Base-by-base conservation (phyloP, 2,113 vertebrate genomes). In the Helogale parvula region DNA sequence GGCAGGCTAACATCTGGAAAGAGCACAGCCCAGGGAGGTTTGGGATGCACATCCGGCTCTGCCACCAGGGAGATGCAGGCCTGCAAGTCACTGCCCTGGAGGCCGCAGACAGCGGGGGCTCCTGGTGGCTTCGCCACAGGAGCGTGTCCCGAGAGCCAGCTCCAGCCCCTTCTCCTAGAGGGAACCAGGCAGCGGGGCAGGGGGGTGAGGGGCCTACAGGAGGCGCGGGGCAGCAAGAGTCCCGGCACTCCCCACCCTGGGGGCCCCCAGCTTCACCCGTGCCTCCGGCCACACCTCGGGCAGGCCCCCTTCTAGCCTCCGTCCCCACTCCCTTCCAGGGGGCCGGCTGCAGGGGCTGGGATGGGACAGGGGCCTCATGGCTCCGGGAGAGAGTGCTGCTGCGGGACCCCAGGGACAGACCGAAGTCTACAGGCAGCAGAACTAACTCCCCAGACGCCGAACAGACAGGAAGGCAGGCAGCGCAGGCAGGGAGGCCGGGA, bases 1-100 rank as follows among this genome's bases (percentile, higher is more conserved):
- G n/a, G 57, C 45, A 38, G n/a, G 41, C n/a, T 27, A 27, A 14
- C 15, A 11, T 0, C 2, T 35, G 5, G 1, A 23, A 60, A 33
- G 5, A 33, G 33, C 54, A 0, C 0, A 0, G 11, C 76, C 45
- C 2, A 0, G 15, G 50, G 63, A 45, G 47, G 11, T 7, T 0
- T 15, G 23, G 11, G 57, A 31, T 14, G 7, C 27, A 38, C 4
- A 50, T 0, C 33, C n/a, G 60, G 45, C 29, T 1, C 29, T 19
- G 29, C 60, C 27, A 1, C 82, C 23, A 1, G 31, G 16, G 25
- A 57, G 35, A 47, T 8, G 0, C 2, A 2, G 0, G 27, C 25
- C 21, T 5, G 8, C 9, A 3, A 14, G 21, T 10, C 27, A 9
- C 11, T 14, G 1, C 25, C 5, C 63, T 25, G 0, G 11, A 52